Evolutionary conservation across 1,140 invertebrate species (phyloP).

Genomic region (Drosophila arawakana): DNA sequence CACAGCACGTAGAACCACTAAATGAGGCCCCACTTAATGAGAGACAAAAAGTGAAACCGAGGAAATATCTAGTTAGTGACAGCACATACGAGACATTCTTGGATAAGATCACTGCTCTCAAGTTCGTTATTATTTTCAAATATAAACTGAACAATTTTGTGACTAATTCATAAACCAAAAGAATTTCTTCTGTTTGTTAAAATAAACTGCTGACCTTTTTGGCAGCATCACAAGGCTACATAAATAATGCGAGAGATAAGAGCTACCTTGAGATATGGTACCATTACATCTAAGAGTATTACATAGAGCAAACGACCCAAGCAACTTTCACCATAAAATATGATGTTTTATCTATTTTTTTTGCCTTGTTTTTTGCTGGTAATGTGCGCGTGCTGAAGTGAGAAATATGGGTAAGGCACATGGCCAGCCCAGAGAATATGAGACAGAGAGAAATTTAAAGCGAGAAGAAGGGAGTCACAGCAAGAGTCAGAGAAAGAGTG

Average conservation of each 20-base stretch:
- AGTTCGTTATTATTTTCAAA: too few relatives aligned
- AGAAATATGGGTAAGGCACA: constrained; percentile 70
- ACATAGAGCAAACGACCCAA: constrained; percentile 54
- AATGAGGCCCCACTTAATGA: not conserved
- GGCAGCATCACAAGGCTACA: constrained; percentile 50
- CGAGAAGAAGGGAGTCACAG: constrained; percentile 1
- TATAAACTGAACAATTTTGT: not conserved
- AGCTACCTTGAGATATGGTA: constrained; percentile 27
- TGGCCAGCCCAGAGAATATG: constrained; percentile 37
- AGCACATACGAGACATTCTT: too few relatives aligned
- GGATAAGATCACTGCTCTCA: too few relatives aligned
- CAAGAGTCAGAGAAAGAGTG: constrained; percentile 1
- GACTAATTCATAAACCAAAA: not conserved
- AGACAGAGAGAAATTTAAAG: constrained; percentile 5
- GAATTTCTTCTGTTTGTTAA: constrained; percentile 17
- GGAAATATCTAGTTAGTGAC: too few relatives aligned
- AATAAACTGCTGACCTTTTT: constrained; percentile 52
- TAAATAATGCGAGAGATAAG: constrained; percentile 56
- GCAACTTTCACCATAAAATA: constrained; percentile 62
- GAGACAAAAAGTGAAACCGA: not conserved
- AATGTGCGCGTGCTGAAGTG: constrained; percentile 67
- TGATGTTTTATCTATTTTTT: constrained; percentile 60
- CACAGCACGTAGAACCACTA: not conserved
- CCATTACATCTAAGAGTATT: constrained; percentile 27
- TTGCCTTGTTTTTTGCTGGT: constrained; percentile 37